These are phyloP conservation scores for Botrylloides violaceus DNA, from an alignment of 23 tunicate species.

Conservation along the genomic window DNA sequence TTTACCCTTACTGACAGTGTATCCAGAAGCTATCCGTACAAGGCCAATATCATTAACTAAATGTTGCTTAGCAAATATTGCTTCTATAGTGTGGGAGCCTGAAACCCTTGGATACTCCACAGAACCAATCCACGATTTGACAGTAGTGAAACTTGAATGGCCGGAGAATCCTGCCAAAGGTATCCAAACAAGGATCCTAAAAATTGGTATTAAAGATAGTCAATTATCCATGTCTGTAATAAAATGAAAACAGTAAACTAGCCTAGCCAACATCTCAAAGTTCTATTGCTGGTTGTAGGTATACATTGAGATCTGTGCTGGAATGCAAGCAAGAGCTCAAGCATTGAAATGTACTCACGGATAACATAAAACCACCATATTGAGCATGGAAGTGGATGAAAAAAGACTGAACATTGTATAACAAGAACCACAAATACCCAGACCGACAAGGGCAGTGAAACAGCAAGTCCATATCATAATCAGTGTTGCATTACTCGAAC, in stretches of 20 bases:
- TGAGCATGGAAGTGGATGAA: conserved; percentile 8
- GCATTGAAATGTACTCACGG: too few species aligned
- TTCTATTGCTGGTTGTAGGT: too few species aligned
- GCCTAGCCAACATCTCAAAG: too few species aligned
- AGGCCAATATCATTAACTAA: not conserved
- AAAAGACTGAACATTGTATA: conserved; percentile 15
- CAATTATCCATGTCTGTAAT: not conserved
- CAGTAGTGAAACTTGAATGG: conserved; percentile 19
- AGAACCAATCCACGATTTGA: conserved; percentile 4
- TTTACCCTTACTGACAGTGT: not conserved
- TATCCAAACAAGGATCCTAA: conserved; percentile 35
- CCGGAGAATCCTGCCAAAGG: conserved; percentile 28
- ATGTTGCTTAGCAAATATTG: not conserved
- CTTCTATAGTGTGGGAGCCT: not conserved
- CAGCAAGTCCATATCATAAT: conserved; percentile 27
- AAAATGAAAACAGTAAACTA: too few species aligned
- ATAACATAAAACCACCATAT: conserved; percentile 44
- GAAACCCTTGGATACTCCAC: not conserved
- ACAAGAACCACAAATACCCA: conserved; percentile 30
- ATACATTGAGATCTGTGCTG: too few species aligned
- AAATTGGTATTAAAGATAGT: conserved; percentile 3
- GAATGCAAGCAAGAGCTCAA: too few species aligned
- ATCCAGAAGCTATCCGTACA: not conserved
- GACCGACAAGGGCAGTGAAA: conserved; percentile 17
- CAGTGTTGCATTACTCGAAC: conserved; percentile 15